A percentile compares a stretch with the other conserved stretches of the same genome.
Evolutionary conservation across 2,888 invertebrate genomes (phyloP).

Genomic region (Eupelmus urozonus): DNA sequence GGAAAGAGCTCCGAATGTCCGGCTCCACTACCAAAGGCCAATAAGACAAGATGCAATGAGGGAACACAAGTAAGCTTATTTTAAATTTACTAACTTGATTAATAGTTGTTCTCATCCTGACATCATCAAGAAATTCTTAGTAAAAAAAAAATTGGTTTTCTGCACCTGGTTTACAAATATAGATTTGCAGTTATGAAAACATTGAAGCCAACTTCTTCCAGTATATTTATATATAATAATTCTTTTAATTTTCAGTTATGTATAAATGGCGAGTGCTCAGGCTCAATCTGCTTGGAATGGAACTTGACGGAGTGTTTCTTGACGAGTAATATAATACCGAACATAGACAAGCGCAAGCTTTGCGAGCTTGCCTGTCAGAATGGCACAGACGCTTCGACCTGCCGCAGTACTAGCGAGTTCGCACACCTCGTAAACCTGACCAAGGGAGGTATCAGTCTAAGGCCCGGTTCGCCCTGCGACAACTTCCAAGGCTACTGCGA

Average conservation of each 20-base stretch:
- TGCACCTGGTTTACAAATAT: too few species aligned
- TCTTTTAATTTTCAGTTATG: constrained; percentile 82
- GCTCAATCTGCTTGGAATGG: constrained; percentile 97
- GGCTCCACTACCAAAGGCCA: constrained; percentile 86
- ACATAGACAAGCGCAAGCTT: constrained; percentile 89
- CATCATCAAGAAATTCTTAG: too few species aligned
- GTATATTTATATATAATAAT: too few species aligned
- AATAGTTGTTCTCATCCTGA: too few species aligned
- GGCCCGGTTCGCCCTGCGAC: constrained; percentile 98
- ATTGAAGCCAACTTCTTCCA: too few species aligned
- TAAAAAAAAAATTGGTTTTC: too few species aligned
- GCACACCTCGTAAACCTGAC: constrained; percentile 86
- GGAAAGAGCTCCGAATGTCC: constrained; percentile 94
- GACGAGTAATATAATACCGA: constrained; percentile 86
- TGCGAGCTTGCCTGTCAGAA: constrained; percentile 99
- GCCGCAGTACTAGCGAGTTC: constrained; percentile 93
- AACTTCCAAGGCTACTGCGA: constrained; percentile 99
- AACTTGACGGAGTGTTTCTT: constrained; percentile 97
- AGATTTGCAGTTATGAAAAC: too few species aligned
- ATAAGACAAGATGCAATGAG: constrained; percentile 97
- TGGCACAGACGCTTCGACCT: constrained; percentile 85
- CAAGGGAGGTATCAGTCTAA: constrained; percentile 88
- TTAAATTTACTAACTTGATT: too few species aligned
- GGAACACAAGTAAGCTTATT: constrained; percentile 85
- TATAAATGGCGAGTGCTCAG: constrained; percentile 93